Conservation (phyloP, 2,113 vertebrate species). For the Microtus ochrogaster region DNA sequence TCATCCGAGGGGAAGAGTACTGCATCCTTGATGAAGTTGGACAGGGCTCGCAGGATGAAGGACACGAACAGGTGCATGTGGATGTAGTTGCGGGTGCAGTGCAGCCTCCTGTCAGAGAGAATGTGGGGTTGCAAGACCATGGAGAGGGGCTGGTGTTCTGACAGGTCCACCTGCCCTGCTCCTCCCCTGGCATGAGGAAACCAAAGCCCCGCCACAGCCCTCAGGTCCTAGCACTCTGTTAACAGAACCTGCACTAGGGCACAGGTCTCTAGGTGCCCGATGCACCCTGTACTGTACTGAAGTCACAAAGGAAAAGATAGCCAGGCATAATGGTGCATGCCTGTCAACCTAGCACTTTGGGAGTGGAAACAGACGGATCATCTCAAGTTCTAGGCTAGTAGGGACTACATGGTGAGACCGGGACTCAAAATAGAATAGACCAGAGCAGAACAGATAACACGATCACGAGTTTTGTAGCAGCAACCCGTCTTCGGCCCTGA, state of each 20-base stretch:
- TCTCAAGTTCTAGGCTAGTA: neutral
- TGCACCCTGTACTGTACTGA: neutral
- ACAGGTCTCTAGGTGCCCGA: neutral
- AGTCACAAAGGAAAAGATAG: neutral
- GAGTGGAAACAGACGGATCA: neutral
- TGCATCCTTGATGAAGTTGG: slow-evolving; percentile 94
- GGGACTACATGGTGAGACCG: neutral
- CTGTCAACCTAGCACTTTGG: neutral
- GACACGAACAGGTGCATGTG: slow-evolving; percentile 97
- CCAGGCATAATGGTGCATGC: too few relatives aligned
- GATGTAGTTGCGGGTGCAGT: slow-evolving; percentile 96
- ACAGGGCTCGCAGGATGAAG: slow-evolving; percentile 94
- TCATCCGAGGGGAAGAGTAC: slow-evolving; percentile 91
- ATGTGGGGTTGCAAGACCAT: too few relatives aligned
- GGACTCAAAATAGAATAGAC: neutral
- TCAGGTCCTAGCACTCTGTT: neutral
- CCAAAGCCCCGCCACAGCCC: neutral
- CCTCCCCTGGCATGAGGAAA: neutral
- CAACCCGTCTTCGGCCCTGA: neutral
- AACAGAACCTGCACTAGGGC: neutral
- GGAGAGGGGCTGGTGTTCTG: neutral
- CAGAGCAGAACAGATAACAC: neutral
- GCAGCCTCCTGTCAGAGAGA: slow-evolving; percentile 90
- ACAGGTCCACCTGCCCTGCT: too few relatives aligned
- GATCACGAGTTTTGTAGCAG: neutral